A percentile compares a stretch with the other conserved stretches of the same genome.
Evolutionary conservation across 2,797 vertebrate species (phyloP).

Genomic region (Sebastes melanostomus): DNA sequence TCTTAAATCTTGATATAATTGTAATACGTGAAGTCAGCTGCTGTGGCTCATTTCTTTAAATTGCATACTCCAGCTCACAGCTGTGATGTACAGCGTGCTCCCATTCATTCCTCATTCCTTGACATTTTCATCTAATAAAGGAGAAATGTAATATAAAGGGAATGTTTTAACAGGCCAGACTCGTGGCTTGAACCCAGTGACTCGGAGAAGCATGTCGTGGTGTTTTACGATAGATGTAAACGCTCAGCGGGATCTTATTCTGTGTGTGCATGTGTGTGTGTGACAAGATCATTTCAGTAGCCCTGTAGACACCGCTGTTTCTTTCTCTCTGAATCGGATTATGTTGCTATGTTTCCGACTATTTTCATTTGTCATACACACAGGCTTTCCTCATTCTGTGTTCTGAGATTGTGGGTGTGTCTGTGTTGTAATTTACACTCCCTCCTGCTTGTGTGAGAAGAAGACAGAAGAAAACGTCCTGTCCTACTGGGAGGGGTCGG

Average conservation of each 20-base stretch:
- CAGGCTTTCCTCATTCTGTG: not conserved
- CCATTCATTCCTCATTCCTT: not conserved
- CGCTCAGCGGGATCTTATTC: not conserved
- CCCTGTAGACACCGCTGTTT: not conserved
- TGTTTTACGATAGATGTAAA: conserved; percentile 36
- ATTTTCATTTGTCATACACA: not conserved
- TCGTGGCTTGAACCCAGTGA: conserved; percentile 18
- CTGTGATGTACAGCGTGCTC: not conserved
- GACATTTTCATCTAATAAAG: not conserved
- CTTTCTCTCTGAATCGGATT: not conserved
- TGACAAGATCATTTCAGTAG: conserved; percentile 19
- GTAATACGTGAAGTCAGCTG: not conserved
- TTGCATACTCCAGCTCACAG: not conserved
- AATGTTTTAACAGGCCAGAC: conserved; percentile 17
- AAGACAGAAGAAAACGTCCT: conserved; percentile 37
- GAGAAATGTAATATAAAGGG: conserved; percentile 8
- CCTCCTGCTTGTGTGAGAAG: conserved; percentile 8
- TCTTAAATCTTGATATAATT: not conserved
- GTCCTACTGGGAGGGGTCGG: conserved; percentile 40
- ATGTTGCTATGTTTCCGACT: not conserved
- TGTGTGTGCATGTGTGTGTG: conserved; percentile 8
- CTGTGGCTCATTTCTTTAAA: not conserved
- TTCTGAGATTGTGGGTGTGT: not conserved
- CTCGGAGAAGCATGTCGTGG: not conserved
- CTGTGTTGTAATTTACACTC: conserved; percentile 9